Percentiles rank a stretch among this genome's conserved stretches.
Conservation (phyloP, 2,888 invertebrate species). For the Isoperla grammatica region DNA sequence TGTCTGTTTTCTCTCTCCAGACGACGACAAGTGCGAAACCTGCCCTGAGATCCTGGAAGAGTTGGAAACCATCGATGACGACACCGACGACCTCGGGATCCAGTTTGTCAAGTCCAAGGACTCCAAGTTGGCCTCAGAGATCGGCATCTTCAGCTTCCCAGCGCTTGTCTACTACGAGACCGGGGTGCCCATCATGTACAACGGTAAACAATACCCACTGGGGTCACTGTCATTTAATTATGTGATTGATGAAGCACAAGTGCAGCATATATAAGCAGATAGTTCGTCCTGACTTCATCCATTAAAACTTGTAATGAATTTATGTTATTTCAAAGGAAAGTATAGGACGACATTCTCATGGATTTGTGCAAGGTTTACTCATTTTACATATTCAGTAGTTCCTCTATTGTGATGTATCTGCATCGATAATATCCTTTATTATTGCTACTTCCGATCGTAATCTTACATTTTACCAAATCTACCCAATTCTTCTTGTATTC, state of each 20-base stretch:
- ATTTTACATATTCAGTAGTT: no score
- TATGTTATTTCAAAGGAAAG: neutral
- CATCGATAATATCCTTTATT: no score
- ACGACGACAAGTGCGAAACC: slow-evolving; percentile 79
- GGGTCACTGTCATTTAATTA: slow-evolving; percentile 13
- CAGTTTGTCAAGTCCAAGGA: slow-evolving; percentile 93
- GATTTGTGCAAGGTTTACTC: no score
- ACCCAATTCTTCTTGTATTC: no score
- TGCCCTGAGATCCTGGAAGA: slow-evolving; percentile 82
- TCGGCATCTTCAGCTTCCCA: slow-evolving; percentile 88
- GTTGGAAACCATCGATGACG: slow-evolving; percentile 86
- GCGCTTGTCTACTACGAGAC: slow-evolving; percentile 90
- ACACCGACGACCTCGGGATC: slow-evolving; percentile 86
- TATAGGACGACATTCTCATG: no score
- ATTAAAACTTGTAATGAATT: neutral
- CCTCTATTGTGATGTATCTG: no score
- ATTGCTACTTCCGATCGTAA: no score
- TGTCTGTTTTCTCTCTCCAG: slow-evolving; percentile 42
- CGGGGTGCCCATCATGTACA: slow-evolving; percentile 90
- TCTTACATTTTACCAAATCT: no score
- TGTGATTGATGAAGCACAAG: no score
- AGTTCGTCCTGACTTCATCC: no score
- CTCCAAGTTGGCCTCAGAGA: slow-evolving; percentile 80
- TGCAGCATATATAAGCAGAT: no score
- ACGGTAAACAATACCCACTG: slow-evolving; percentile 61